Conservation (phyloP, 2,888 invertebrate genomes). For the Papilio protenor region DNA sequence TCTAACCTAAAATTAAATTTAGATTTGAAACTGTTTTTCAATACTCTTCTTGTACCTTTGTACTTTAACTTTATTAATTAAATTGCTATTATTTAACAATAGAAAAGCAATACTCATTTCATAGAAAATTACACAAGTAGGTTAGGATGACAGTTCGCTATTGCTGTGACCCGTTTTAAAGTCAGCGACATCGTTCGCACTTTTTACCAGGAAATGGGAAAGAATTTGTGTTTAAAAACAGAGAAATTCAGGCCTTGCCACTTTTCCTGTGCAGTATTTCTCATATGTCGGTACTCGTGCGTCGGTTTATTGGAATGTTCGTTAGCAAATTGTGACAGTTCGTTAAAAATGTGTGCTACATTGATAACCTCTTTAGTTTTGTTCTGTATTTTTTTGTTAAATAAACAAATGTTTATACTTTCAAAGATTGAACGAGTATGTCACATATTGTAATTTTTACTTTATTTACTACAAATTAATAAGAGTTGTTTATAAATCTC, state of each 20-base stretch:
- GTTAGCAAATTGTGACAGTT: not conserved
- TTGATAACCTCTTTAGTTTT: not conserved
- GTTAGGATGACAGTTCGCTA: slow-evolving; percentile 16
- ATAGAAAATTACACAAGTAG: slow-evolving; percentile 19
- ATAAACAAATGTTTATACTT: not conserved
- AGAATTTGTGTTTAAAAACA: slow-evolving; percentile 17
- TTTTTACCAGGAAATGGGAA: slow-evolving; percentile 20
- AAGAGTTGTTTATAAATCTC: slow-evolving; percentile 7
- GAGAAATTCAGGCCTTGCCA: slow-evolving; percentile 14
- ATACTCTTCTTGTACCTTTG: not conserved
- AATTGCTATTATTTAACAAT: not conserved
- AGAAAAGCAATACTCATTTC: not conserved
- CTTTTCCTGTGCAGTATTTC: not conserved
- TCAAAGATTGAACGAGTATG: not conserved
- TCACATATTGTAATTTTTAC: not conserved
- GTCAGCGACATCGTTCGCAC: slow-evolving; percentile 22
- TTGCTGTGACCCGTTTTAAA: slow-evolving; percentile 19
- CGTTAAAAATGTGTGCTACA: slow-evolving; percentile 1
- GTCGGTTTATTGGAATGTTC: slow-evolving; percentile 8
- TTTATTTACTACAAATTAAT: not conserved
- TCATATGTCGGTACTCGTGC: not conserved
- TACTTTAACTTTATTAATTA: not conserved
- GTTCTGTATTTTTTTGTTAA: not conserved
- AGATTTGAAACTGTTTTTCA: not conserved
- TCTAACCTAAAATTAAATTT: slow-evolving; percentile 86